These are phyloP conservation scores for Sebastes fasciatus DNA, from an alignment of 2,113 vertebrate species.

Conservation along the genomic window DNA sequence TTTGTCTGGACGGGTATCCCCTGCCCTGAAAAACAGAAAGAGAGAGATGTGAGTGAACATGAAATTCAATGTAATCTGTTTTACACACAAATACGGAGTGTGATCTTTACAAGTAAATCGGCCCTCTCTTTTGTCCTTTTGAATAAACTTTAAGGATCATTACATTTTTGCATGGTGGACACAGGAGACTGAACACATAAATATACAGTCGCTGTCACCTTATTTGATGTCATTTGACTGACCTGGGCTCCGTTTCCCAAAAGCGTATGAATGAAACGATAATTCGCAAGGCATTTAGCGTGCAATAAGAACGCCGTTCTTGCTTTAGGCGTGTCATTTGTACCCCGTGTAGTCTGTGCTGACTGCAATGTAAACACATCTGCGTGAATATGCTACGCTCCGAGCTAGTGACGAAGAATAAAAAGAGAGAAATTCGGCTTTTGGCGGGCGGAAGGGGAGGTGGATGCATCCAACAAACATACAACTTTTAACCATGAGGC, in stretches of 20 bases:
- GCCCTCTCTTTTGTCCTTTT: neutral
- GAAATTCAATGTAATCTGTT: neutral
- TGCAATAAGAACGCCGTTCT: too few species aligned
- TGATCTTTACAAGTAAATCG: neutral
- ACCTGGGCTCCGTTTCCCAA: neutral
- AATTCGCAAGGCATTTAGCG: too few species aligned
- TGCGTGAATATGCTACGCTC: too few species aligned
- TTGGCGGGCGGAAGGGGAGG: too few species aligned
- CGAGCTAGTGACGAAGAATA: too few species aligned
- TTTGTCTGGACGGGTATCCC: neutral
- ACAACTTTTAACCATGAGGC: too few species aligned
- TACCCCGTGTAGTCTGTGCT: too few species aligned
- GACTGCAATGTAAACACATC: too few species aligned
- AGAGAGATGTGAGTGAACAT: slow-evolving; percentile 15
- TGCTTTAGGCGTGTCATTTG: too few species aligned
- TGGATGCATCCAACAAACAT: too few species aligned
- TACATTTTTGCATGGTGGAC: neutral
- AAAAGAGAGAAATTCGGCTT: too few species aligned
- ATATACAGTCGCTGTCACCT: neutral
- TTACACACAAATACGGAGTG: neutral
- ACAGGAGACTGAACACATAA: neutral
- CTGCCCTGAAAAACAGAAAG: slow-evolving; percentile 35
- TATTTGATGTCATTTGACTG: neutral
- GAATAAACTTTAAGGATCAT: neutral
- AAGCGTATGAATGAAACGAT: neutral